These are phyloP conservation scores for Erpobdella octoculata DNA, from an alignment of 2,888 invertebrate species.

Conservation along the genomic window DNA sequence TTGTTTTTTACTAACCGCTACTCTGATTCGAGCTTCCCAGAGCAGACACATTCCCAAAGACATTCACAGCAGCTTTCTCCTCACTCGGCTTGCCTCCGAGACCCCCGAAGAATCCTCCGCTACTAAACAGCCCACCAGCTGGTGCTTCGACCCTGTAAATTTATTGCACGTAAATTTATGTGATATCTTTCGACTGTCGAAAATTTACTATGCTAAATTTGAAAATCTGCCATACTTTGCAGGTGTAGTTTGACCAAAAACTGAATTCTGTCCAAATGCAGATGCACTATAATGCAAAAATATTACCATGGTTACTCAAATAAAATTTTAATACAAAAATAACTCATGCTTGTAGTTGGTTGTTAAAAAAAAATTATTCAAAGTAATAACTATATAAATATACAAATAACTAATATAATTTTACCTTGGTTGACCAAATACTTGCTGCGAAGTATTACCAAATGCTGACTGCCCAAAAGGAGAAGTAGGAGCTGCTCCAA, in stretches of 20 bases:
- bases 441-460: neutral
- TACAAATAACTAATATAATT: neutral
- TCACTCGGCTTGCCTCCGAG: slow-evolving; percentile 23
- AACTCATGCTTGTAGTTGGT: no score
- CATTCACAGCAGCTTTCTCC: slow-evolving; percentile 25
- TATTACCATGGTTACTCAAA: no score
- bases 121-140: neutral
- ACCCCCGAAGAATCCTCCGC: slow-evolving; percentile 17
- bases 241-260: neutral
- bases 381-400: neutral
- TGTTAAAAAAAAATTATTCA: no score
- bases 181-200: no score
- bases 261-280: neutral
- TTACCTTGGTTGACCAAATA: neutral
- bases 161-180: no score
- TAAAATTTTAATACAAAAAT: no score
- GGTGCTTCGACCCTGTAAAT: neutral
- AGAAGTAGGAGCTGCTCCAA: no score
- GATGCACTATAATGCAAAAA: neutral
- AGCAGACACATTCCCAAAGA: slow-evolving; percentile 17
- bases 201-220: no score
- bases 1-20: neutral
- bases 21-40: neutral
- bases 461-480: neutral
- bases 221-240: neutral